Base-by-base conservation (phyloP, 1,140 invertebrate species). In the Drosophila mauritiana region DNA sequence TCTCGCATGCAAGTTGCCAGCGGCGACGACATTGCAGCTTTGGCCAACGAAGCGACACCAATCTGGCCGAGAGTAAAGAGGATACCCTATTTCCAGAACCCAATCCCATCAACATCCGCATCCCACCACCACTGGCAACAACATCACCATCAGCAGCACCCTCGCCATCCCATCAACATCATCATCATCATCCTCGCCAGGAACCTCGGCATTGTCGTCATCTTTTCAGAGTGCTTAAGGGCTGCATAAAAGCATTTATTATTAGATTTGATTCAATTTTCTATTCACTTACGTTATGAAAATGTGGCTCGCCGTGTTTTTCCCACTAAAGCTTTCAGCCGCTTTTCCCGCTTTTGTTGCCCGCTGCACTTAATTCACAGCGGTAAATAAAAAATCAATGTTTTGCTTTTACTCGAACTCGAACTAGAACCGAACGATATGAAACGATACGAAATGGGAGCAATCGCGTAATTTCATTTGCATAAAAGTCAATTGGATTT, bases 261-360 rank as follows among this genome's bases (percentile, higher is more conserved):
- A 89, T 89, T 89, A 89, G 84, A 89, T 90, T 89, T 89, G 81
- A 89, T 89, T 89, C 84, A 89, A 89, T 89, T 89, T 89, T 89
- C 84, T 89, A 89, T 89, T 89, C 85, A 89, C 84, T 89, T 89
- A 90, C 84, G 80, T 89, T 89, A 90, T 89, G 84, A 89, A 89
- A 89, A 89, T 89, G 84, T 89, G 80, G 83, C 79, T 54, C 61
- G 84, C 76, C 80, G 62, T 79, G 62, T 77, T 65, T 57, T 57
- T 42, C 42, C 55, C 48, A 17, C 43, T 8, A 34, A 48, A 31
- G 31, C 31, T 31, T 31, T 31, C 31, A 31, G 31, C 31, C 31
- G 27, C 27, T 8, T 31, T 39, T 34, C 15, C 61, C 42, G 51
- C 20, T 49, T 43, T 64, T 59, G 48, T 58, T 64, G 49, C 45